phyloP scores from a whole-genome alignment of 2,797 vertebrate species.

The Harpagifer antarcticus region DNA sequence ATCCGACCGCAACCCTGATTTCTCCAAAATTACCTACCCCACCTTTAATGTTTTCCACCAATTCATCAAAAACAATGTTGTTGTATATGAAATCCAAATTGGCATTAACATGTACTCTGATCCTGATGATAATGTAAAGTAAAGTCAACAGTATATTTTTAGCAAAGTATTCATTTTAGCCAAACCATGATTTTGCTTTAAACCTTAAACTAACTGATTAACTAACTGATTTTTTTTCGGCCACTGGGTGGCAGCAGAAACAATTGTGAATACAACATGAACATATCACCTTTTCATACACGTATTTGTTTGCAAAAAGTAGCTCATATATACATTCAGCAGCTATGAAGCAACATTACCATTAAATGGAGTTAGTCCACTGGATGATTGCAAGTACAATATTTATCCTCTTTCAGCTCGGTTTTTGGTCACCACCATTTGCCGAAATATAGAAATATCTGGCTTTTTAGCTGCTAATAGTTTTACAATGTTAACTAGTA shows the following conservation, averaged over 20 bases:
- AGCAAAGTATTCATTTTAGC: too few relatives aligned
- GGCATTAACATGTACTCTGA: neutral
- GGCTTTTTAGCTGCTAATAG: neutral
- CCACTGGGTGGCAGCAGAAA: too few relatives aligned
- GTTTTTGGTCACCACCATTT: slow-evolving; percentile 17
- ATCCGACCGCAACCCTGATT: too few relatives aligned
- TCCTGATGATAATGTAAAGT: neutral
- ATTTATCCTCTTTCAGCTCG: slow-evolving; percentile 1
- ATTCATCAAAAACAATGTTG: neutral
- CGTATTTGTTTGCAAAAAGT: neutral
- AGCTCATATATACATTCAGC: neutral
- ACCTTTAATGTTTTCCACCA: too few relatives aligned
- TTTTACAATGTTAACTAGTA: neutral
- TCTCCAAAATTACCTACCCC: too few relatives aligned
- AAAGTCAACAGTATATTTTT: too few relatives aligned
- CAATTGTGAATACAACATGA: neutral
- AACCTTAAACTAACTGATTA: too few relatives aligned
- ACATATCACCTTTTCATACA: neutral
- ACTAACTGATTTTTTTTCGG: too few relatives aligned
- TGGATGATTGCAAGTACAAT: neutral
- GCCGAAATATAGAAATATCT: neutral
- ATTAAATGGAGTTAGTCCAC: neutral
- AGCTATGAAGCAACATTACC: neutral
- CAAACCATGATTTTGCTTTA: too few relatives aligned
- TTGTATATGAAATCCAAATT: slow-evolving; percentile 1